Evolutionary conservation across 92 coral and sea anemone species (phyloP), one percentile per base, ranked within the genome.

Genomic region (Actinernus sp.): DNA sequence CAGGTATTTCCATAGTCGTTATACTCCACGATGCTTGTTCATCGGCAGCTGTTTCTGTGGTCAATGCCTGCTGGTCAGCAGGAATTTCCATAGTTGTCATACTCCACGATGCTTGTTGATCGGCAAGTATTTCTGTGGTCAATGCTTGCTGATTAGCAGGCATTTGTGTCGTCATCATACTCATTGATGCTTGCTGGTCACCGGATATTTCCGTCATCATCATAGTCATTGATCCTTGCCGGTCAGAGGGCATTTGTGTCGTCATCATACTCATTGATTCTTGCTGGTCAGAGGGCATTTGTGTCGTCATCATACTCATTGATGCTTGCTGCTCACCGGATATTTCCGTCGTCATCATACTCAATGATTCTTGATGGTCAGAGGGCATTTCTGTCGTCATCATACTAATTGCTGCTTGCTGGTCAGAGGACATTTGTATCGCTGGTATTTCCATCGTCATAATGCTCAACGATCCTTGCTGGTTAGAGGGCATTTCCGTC

Each of bases 31-130:
- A 43, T 3, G 14, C 4, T 43, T 43, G 49, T 13, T 43, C 19
- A 13, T 43, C 49, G 20, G 4, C n/a, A 3, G 49, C n/a, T 3
- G 49, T 12, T 4, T n/a, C 25, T 3, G n/a, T 19, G 3, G 13
- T 4, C 25, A n/a, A 50, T 4, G 6, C 3, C 23, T 19, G 25
- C 21, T 26, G 61, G 61, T 27, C 61, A 55, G 68, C 32, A 10
- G 68, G 53, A 7, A 45, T 6, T 23, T 45, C 52, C 6, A 26
- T 52, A 0, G 74, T 43, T 13, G 65, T 56, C 76, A 68, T 68
- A 14, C 40, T 12, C 61, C 26, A 21, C 6, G 57, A 48, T 7
- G 7, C 5, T 24, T 49, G 55, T 31, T 49, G 55, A 31, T 49
- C 55, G 26, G n/a, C n/a, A n/a, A n/a, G n/a, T n/a, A n/a, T n/a